Percentiles rank a stretch among this genome's conserved stretches.
phyloP scores from a whole-genome alignment of 2,113 vertebrate genomes.

The Elaphurus davidianus region DNA sequence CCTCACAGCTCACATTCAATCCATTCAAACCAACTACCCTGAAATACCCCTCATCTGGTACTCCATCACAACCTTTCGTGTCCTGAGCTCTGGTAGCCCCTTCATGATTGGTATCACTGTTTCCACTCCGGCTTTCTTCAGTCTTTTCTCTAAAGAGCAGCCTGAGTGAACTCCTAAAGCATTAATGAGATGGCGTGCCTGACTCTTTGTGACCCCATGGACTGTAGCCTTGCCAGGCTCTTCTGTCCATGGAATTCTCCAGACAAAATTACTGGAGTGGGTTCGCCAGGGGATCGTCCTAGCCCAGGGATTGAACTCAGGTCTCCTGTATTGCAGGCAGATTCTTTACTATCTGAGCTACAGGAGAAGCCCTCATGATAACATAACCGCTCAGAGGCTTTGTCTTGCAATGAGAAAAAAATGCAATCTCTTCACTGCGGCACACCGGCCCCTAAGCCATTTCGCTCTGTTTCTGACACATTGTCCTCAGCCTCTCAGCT shows the following conservation, averaged over 20 bases:
- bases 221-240: background rate
- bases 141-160: background rate
- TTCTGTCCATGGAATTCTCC: background rate
- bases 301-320: background rate
- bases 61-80: background rate
- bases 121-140: background rate
- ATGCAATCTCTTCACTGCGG: background rate
- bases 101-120: background rate
- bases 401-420: background rate
- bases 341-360: too few species aligned
- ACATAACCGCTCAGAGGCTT: background rate
- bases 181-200: background rate
- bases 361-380: background rate
- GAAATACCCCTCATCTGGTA: background rate
- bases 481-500: background rate
- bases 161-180: background rate
- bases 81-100: background rate
- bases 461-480: background rate
- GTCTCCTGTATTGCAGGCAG: too few species aligned
- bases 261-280: background rate
- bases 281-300: background rate
- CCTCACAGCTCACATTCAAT: background rate
- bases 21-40: background rate
- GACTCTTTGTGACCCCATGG: background rate
- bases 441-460: background rate